These are phyloP conservation scores for Mixornis gularis DNA, from an alignment of 2,113 vertebrate species.

Conservation along the genomic window DNA sequence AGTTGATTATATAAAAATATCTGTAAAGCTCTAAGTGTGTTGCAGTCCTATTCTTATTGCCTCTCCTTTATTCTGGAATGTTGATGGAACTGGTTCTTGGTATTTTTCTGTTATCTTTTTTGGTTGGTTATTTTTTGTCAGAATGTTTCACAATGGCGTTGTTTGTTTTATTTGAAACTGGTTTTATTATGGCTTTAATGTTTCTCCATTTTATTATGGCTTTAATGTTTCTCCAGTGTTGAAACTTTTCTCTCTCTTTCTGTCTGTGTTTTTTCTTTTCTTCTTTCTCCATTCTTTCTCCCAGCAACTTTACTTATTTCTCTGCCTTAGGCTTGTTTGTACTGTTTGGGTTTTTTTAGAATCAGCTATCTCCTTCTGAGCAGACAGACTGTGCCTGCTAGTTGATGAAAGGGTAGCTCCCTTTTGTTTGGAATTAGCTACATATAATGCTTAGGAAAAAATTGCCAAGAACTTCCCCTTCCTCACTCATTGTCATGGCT, in stretches of 20 bases:
- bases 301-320: background rate
- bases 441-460: background rate
- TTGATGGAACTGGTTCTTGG: background rate
- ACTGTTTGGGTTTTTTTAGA: background rate
- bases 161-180: background rate
- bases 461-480: background rate
- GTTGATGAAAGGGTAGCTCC: background rate
- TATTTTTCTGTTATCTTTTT: background rate
- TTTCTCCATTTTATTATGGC: background rate
- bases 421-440: background rate
- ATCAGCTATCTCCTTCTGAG: background rate
- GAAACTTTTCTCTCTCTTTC: background rate
- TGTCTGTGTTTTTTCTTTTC: background rate
- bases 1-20: background rate
- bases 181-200: background rate
- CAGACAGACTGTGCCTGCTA: background rate
- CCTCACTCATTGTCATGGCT: background rate
- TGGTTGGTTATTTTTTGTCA: background rate
- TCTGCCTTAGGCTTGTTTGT: background rate
- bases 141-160: background rate
- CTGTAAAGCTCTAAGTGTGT: background rate
- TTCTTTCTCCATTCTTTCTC: background rate
- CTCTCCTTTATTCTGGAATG: background rate
- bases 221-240: background rate
- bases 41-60: background rate